Evolutionary conservation across 1,140 invertebrate genomes (phyloP).

Genomic region (Phortica variegata): DNA sequence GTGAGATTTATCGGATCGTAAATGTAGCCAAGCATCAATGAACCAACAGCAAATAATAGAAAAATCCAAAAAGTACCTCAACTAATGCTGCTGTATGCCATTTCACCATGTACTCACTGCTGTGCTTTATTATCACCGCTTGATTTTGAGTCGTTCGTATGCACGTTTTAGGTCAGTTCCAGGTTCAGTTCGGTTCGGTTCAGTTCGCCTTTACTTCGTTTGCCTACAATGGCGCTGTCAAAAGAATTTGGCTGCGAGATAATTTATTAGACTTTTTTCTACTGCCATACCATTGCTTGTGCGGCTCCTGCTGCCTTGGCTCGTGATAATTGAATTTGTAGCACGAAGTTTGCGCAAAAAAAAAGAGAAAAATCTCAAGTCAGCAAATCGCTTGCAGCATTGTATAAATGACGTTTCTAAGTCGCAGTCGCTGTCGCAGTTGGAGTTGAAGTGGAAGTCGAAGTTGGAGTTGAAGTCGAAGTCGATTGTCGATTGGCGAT

Average conservation of each 20-base stretch:
- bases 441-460: no score
- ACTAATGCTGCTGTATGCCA: no score
- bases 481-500: no score
- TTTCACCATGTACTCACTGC: no score
- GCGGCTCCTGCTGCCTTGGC: slow-evolving; percentile 30
- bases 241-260: slow-evolving; percentile 50
- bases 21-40: slow-evolving; percentile 29
- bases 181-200: slow-evolving; percentile 14
- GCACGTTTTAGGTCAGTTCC: slow-evolving; percentile 48
- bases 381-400: no score
- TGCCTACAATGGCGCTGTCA: slow-evolving; percentile 30
- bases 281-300: no score
- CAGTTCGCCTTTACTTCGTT: slow-evolving; percentile 11
- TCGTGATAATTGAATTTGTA: slow-evolving; percentile 54
- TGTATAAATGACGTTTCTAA: no score
- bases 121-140: no score
- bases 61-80: no score
- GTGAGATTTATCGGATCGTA: no score
- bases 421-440: no score
- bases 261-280: slow-evolving; percentile 45
- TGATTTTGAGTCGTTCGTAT: slow-evolving; percentile 29
- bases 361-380: slow-evolving; percentile 1
- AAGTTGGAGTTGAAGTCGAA: no score
- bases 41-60: slow-evolving; percentile 24
- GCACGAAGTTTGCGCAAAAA: slow-evolving; percentile 15